A percentile compares a stretch with the other conserved stretches of the same genome.
These are phyloP conservation scores for Cylloceria caligata DNA, from an alignment of 2,888 invertebrate species.

Conservation along the genomic window DNA sequence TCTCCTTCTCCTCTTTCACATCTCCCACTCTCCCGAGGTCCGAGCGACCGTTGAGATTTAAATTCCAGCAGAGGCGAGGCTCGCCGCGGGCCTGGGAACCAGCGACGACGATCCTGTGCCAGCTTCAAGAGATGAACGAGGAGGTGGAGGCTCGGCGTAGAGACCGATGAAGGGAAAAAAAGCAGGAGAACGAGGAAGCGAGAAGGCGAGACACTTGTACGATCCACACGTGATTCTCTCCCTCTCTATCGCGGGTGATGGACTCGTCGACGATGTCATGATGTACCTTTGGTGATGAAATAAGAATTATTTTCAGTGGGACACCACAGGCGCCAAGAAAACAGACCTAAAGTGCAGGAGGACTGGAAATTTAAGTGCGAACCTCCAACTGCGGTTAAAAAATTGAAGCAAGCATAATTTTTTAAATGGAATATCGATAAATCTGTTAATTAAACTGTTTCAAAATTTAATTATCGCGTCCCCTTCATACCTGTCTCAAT, in stretches of 20 bases:
- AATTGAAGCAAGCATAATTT: too few relatives aligned
- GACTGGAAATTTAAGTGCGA: neutral
- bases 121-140: conserved; percentile 55
- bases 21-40: conserved; percentile 65
- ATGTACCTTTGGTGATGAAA: conserved; percentile 43
- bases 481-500: too few relatives aligned
- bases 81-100: conserved; percentile 77
- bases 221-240: conserved; percentile 25
- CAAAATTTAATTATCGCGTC: too few relatives aligned
- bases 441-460: too few relatives aligned
- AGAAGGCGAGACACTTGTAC: conserved; percentile 38
- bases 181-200: conserved; percentile 43
- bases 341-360: neutral
- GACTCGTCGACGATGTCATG: conserved; percentile 51
- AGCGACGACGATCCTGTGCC: conserved; percentile 58
- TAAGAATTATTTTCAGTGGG: conserved; percentile 10
- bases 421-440: too few relatives aligned
- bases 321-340: neutral
- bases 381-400: neutral
- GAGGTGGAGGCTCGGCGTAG: conserved; percentile 48
- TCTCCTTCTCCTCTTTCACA: conserved; percentile 39
- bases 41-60: conserved; percentile 84
- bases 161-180: conserved; percentile 62
- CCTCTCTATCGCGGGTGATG: conserved; percentile 20
- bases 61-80: conserved; percentile 80